phyloP scores from a whole-genome alignment of 2,888 invertebrate genomes.

The Arge pagana region DNA sequence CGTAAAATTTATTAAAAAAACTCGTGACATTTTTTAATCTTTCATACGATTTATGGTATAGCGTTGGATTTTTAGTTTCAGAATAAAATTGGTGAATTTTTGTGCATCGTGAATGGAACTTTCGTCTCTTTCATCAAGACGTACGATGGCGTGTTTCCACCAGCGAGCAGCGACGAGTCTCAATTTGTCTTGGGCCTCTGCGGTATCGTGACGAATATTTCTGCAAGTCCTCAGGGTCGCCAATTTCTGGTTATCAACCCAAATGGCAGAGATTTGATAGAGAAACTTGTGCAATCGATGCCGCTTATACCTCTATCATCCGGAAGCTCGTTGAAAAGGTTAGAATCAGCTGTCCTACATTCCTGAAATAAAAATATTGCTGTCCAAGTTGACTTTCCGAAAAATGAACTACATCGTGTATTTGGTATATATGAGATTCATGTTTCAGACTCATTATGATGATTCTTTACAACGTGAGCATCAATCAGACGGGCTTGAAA shows the following conservation, averaged over 20 bases:
- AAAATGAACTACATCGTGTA: neutral
- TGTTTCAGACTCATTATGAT: slow-evolving; percentile 49
- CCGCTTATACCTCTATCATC: slow-evolving; percentile 44
- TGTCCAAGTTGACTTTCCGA: neutral
- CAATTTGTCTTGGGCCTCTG: slow-evolving; percentile 53
- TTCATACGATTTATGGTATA: too few relatives aligned
- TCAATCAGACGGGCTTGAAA: slow-evolving; percentile 50
- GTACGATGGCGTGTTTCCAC: slow-evolving; percentile 46
- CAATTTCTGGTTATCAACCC: slow-evolving; percentile 50
- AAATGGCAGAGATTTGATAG: slow-evolving; percentile 48
- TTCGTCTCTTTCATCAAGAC: slow-evolving; percentile 53
- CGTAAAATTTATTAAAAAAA: too few relatives aligned
- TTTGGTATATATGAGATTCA: neutral
- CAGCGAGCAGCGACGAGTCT: slow-evolving; percentile 48
- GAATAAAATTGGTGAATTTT: slow-evolving; percentile 49
- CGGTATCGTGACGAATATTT: slow-evolving; percentile 54
- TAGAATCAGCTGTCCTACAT: slow-evolving; percentile 27
- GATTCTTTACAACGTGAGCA: slow-evolving; percentile 54
- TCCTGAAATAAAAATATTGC: slow-evolving; percentile 8
- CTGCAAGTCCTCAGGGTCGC: slow-evolving; percentile 51
- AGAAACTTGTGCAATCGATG: slow-evolving; percentile 46
- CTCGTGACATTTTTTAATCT: too few relatives aligned
- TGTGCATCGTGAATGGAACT: slow-evolving; percentile 51
- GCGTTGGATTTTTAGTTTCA: slow-evolving; percentile 38
- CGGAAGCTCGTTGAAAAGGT: slow-evolving; percentile 50